Conservation (phyloP, 2,113 vertebrate genomes). For the Aptenodytes forsteri region DNA sequence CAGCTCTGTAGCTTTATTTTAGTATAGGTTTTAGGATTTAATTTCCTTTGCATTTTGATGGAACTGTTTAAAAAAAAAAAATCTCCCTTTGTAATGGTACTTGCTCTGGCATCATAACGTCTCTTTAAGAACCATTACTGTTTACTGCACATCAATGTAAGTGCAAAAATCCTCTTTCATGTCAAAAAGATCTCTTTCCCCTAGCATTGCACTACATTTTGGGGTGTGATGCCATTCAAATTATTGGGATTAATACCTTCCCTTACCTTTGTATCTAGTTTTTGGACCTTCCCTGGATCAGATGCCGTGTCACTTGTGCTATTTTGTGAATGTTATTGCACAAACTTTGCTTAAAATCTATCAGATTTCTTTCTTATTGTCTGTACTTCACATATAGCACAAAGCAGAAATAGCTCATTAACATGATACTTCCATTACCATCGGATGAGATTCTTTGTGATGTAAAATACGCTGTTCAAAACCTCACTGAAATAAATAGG, state of each 20-base stretch:
- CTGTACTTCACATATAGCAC: background rate
- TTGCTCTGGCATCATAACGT: background rate
- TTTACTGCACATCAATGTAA: background rate
- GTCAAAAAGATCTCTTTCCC: background rate
- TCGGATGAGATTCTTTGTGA: background rate
- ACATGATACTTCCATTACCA: background rate
- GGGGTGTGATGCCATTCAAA: background rate
- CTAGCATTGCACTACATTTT: fast-evolving
- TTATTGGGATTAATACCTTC: background rate
- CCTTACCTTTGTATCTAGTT: background rate
- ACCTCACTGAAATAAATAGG: background rate
- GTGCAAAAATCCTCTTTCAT: background rate
- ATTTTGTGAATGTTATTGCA: fast-evolving
- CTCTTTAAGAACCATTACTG: background rate
- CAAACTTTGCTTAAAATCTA: background rate
- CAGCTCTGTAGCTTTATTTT: background rate
- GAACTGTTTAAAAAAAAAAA: background rate
- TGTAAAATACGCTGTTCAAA: background rate
- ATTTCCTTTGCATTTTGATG: background rate
- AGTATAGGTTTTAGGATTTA: background rate
- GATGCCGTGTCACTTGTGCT: fast-evolving
- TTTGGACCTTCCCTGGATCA: fast-evolving
- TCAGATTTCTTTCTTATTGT: background rate
- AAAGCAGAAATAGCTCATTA: background rate
- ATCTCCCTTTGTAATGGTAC: background rate